Base-by-base conservation (phyloP, 2,797 vertebrate species). In the Acanthopagrus latus region DNA sequence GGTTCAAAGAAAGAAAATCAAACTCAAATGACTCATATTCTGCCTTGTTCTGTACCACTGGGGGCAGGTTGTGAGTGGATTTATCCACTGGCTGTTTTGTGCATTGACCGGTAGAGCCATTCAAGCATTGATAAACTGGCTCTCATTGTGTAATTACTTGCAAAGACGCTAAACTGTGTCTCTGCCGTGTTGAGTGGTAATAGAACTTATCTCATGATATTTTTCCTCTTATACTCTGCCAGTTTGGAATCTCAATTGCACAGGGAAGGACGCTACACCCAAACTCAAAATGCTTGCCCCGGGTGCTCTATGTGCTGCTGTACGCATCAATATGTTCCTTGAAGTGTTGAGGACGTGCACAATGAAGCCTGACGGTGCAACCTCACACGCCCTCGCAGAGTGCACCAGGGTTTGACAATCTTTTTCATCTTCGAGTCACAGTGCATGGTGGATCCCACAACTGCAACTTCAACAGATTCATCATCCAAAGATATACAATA, bases 241-340 rank as follows among this genome's bases (percentile, higher is more conserved):
- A 67, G 57, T 60, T 60, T 64, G 25, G 68, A 67, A 73, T 71
- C 27, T 71, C 17, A 78, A 69, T 43, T 62, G 56, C 70, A 74
- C 3, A 18, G 11, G 50, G 1, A 68, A 38, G 65, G 58, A 75
- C 69, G 82, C 73, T 77, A 78, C 74, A 76, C 50, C 57, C 54
- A 33, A 33, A 21, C 52, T 78, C 67, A 57, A 84, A 64, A 78
- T 41, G 74, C 63, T 59, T 44, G 60, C 75, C 83, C 2, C 29
- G 57, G 78, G 78, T 72, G 80, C 71, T 82, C 57, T 59, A 44
- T 69, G 67, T 72, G 66, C 81, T 2, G 64, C 86, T 83, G 75
- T 47, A 58, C 48, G 64, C 83, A 86, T 85, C 81, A 78, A 56
- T 87, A 71, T 70, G 52, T 79, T 82, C 78, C 86, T 87, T 71